Percentiles rank a stretch among this genome's conserved stretches.
Evolutionary conservation across 1,140 invertebrate species (phyloP).

Genomic region (Trachelipus rathkii): DNA sequence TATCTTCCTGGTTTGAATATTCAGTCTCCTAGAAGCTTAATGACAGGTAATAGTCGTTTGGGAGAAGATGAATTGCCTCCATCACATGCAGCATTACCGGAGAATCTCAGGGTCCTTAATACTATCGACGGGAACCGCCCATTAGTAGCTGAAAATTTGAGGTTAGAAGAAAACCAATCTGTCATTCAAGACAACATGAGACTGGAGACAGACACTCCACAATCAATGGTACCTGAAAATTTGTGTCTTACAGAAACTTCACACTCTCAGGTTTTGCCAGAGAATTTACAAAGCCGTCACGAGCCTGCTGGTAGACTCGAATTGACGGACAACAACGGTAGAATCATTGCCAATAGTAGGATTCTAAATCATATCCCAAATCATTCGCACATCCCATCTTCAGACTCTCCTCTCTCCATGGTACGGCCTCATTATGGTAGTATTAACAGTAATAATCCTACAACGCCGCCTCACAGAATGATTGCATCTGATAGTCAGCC

Average conservation of each 20-base stretch:
- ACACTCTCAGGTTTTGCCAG: slow-evolving; percentile 35
- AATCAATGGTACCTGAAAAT: slow-evolving; percentile 39
- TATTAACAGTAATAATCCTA: slow-evolving; percentile 12
- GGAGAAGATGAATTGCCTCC: slow-evolving; percentile 5
- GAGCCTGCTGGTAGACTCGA: not conserved
- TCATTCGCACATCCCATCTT: not conserved
- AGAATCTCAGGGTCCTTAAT: not conserved
- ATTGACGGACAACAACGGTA: slow-evolving; percentile 11
- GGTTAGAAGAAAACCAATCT: slow-evolving; percentile 29
- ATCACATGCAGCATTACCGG: slow-evolving; percentile 6
- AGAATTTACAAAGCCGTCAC: slow-evolving; percentile 37
- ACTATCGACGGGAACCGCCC: not conserved
- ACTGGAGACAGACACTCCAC: slow-evolving; percentile 33
- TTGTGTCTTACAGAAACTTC: slow-evolving; percentile 38
- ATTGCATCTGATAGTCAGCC: slow-evolving; percentile 33
- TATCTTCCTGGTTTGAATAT: not conserved
- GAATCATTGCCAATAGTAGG: not conserved
- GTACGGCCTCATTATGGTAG: slow-evolving; percentile 34
- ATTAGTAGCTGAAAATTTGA: slow-evolving; percentile 22
- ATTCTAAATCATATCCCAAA: slow-evolving; percentile 26
- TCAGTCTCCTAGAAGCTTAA: not conserved
- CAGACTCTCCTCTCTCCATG: slow-evolving; percentile 31
- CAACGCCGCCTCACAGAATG: slow-evolving; percentile 27
- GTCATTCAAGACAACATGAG: slow-evolving; percentile 23
- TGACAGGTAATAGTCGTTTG: not conserved